Conservation (phyloP, 2,888 invertebrate genomes). For the Zele albiditarsus region DNA sequence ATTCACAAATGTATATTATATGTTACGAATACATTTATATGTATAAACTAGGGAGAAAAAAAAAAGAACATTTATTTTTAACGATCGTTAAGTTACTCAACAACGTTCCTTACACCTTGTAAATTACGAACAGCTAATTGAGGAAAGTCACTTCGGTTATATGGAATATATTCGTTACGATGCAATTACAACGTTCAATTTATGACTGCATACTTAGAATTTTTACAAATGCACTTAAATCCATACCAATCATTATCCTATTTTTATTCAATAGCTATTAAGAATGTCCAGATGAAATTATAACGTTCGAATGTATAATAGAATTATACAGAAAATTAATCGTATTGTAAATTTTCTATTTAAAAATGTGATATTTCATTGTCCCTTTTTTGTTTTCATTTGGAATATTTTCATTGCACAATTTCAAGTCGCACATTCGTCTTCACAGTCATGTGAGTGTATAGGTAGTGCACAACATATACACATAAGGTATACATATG, state of each 20-base stretch:
- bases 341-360: too few relatives aligned
- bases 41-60: not conserved
- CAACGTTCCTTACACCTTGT: constrained; percentile 1
- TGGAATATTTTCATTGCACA: not conserved
- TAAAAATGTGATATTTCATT: not conserved
- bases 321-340: too few relatives aligned
- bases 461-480: not conserved
- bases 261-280: too few relatives aligned
- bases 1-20: not conserved
- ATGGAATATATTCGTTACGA: not conserved
- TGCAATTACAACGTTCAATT: not conserved
- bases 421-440: not conserved
- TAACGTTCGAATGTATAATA: too few relatives aligned
- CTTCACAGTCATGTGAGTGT: not conserved
- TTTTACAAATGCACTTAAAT: not conserved
- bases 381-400: not conserved
- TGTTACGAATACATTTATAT: not conserved
- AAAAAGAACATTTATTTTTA: not conserved
- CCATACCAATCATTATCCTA: not conserved
- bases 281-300: too few relatives aligned
- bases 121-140: not conserved
- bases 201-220: not conserved
- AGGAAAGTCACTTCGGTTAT: not conserved
- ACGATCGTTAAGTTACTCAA: not conserved
- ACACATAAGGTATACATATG: not conserved